Evolutionary conservation across 2,113 vertebrate genomes (phyloP).

Genomic region (Rafetus swinhoei): DNA sequence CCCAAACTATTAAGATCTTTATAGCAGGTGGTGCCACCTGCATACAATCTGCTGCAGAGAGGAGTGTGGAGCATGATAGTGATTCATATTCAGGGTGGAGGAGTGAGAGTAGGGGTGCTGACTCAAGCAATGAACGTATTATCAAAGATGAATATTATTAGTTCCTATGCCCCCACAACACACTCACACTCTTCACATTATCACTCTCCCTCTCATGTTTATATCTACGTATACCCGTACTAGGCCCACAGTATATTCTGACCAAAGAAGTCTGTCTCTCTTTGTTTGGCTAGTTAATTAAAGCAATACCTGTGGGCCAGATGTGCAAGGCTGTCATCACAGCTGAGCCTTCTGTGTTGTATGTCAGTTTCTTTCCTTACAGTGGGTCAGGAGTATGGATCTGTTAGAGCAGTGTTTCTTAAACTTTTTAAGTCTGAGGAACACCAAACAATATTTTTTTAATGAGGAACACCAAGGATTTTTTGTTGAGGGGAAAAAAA

Average conservation of each 20-base stretch:
- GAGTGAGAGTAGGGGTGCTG: background rate
- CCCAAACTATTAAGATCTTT: background rate
- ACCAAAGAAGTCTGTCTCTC: background rate
- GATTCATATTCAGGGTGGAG: background rate
- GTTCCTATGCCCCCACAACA: accelerated
- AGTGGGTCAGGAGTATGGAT: background rate
- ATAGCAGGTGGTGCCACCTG: background rate
- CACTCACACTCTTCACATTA: background rate
- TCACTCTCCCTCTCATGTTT: background rate
- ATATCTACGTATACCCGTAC: background rate
- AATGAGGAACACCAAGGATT: too few relatives aligned
- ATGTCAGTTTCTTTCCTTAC: accelerated
- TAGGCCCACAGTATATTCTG: background rate
- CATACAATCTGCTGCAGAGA: accelerated
- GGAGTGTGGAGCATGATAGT: accelerated
- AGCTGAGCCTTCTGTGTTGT: background rate
- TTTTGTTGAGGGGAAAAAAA: too few relatives aligned
- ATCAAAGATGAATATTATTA: accelerated
- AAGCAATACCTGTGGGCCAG: accelerated
- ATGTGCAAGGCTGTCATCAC: background rate
- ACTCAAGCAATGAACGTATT: accelerated
- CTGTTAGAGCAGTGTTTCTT: background rate
- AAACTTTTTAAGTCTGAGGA: too few relatives aligned
- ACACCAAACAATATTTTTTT: too few relatives aligned
- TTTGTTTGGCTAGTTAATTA: background rate